Conservation (phyloP, 2,888 invertebrate genomes). For the Leucozona laternaria region DNA sequence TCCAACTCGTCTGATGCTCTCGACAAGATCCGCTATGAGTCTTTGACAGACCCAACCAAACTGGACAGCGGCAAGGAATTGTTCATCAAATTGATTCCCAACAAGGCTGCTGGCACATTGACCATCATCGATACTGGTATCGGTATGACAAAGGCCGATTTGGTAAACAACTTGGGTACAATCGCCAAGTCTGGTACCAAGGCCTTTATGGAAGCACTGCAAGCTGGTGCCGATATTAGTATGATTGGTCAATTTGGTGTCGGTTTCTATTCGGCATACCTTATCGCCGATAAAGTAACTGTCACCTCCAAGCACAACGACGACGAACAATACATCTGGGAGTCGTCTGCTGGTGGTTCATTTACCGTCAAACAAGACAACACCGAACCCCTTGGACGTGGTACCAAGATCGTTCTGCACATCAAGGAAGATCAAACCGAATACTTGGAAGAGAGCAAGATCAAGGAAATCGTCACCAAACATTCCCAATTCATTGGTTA, state of each 20-base stretch:
- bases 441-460: conserved; percentile 94
- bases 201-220: conserved; percentile 99
- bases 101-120: conserved; percentile 95
- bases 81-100: conserved; percentile 97
- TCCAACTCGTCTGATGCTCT: conserved; percentile 97
- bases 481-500: conserved; percentile 99
- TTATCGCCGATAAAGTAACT: conserved; percentile 95
- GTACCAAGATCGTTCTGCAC: conserved; percentile 95
- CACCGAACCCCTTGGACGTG: conserved; percentile 91
- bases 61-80: conserved; percentile 96
- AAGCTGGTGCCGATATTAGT: conserved; percentile 98
- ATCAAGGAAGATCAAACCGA: conserved; percentile 97
- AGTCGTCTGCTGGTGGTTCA: conserved; percentile 97
- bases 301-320: conserved; percentile 97
- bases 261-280: conserved; percentile 98
- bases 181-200: conserved; percentile 99
- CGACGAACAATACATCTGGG: conserved; percentile 98
- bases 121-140: conserved; percentile 97
- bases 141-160: conserved; percentile 99
- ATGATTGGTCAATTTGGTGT: conserved; percentile 99
- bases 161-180: conserved; percentile 97
- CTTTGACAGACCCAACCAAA: conserved; percentile 95
- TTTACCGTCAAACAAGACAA: conserved; percentile 92
- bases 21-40: conserved; percentile 96
- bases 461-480: conserved; percentile 98